Conservation (phyloP, 2,113 vertebrate species). For the Irena cyanogastra region DNA sequence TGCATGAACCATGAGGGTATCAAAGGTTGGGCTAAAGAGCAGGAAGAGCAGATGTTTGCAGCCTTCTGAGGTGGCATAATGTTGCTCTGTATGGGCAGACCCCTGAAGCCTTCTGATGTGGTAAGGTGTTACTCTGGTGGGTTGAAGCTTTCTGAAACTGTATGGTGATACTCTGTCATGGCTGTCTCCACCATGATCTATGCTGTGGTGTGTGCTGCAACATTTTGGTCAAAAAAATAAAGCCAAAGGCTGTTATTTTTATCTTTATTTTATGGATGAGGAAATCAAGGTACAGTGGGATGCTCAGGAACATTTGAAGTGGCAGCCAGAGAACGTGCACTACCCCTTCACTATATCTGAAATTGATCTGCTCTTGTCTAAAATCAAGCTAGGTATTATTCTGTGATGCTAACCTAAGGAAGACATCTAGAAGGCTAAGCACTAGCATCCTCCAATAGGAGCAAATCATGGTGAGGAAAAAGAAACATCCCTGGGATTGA, state of each 20-base stretch:
- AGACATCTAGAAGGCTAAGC: neutral
- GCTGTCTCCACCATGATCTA: too few relatives aligned
- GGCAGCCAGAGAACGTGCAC: neutral
- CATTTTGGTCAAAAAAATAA: neutral
- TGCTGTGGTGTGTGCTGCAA: too few relatives aligned
- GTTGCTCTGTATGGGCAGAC: too few relatives aligned
- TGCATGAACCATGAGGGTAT: too few relatives aligned
- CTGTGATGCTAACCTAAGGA: neutral
- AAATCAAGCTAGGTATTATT: neutral
- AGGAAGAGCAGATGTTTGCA: too few relatives aligned
- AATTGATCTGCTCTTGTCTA: neutral
- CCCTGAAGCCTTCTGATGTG: too few relatives aligned
- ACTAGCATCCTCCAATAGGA: neutral
- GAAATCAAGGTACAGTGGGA: neutral
- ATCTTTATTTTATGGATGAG: neutral
- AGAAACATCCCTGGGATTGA: neutral
- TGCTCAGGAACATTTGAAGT: neutral
- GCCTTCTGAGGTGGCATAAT: too few relatives aligned
- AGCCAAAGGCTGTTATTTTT: neutral
- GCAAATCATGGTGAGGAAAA: neutral
- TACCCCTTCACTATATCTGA: rapidly evolving
- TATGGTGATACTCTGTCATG: too few relatives aligned
- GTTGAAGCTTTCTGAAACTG: too few relatives aligned
- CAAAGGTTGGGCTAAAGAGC: too few relatives aligned
- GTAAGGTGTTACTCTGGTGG: too few relatives aligned